Evolutionary conservation across 92 coral and sea anemone species (phyloP), one percentile per base, ranked within the genome.

Genomic region (Isaurus tuberculatus): DNA sequence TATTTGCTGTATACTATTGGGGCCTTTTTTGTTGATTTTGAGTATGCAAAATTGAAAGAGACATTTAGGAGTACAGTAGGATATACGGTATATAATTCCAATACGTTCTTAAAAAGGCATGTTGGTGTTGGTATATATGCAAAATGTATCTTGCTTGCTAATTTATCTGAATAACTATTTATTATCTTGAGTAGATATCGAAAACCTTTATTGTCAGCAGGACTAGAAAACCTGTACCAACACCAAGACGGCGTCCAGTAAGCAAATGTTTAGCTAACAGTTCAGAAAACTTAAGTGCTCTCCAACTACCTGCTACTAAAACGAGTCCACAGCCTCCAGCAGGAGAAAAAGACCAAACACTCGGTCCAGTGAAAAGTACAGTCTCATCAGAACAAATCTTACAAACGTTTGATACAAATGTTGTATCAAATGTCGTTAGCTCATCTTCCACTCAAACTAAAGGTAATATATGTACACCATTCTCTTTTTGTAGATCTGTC

Each of bases 141-240:
- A 37, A 37, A 37, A 37, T 37, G 5, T 9, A 37, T 4, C 43
- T 37, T 5, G 8, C 43, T 37, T 37, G 43, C 43, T 37, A 9
- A 37, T 9, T 5, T 5, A 37, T 9, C 17, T 51, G 11, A 51
- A 51, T 14, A 51, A n/a, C 43, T 4, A 37, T 4, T 0, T 5
- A 4, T 37, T 37, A 9, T 51, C 40, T 67, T 29, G 33, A 16
- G 19, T n/a, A n/a, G n/a, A n/a, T n/a, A n/a, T n/a, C n/a, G 5
- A 31, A 66, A 2, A 14, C 30, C 16, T 20, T 74, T 37, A 73
- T 2, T 51, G 27, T 31, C 7, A 28, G 19, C 80, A 74, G 80
- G n/a, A 27, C 65, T 28, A 49, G 43, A 36, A 74, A 51, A 55
- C 80, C 65, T 5, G 80, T 74, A 31, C 80, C 80, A 49, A 74